Conservation (phyloP, 2,888 invertebrate species). For the Oscheius sp. region DNA sequence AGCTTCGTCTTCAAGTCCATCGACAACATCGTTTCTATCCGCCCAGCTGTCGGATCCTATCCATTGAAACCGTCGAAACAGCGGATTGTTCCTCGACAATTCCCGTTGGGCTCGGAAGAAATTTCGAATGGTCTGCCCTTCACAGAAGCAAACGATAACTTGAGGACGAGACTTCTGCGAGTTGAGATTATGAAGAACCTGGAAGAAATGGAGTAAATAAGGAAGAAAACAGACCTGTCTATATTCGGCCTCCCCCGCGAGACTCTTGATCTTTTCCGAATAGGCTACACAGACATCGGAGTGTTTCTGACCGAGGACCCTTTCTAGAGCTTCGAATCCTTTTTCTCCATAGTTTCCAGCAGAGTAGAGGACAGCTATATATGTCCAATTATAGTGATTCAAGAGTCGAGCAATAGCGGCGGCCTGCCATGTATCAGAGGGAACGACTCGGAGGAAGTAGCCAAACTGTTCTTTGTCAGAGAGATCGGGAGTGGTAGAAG, state of each 20-base stretch:
- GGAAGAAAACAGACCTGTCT: neutral
- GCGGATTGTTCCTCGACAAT: conserved; percentile 36
- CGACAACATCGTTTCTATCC: conserved; percentile 77
- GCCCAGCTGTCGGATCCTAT: conserved; percentile 68
- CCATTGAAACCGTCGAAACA: conserved; percentile 65
- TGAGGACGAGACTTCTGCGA: conserved; percentile 63
- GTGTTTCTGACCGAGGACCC: conserved; percentile 70
- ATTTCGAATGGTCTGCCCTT: conserved; percentile 77
- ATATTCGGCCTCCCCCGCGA: conserved; percentile 62
- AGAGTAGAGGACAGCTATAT: conserved; percentile 81
- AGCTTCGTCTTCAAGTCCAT: conserved; percentile 78
- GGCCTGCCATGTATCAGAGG: conserved; percentile 82
- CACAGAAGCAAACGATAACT: conserved; percentile 80
- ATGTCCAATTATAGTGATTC: conserved; percentile 81
- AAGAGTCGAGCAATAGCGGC: conserved; percentile 80
- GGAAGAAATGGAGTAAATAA: conserved; percentile 1
- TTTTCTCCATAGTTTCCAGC: conserved; percentile 84
- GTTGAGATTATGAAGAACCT: conserved; percentile 53
- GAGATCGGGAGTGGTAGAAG: conserved; percentile 81
- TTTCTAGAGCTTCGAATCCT: conserved; percentile 80
- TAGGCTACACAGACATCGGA: conserved; percentile 78
- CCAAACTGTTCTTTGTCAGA: conserved; percentile 81
- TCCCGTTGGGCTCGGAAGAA: conserved; percentile 67
- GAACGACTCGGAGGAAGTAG: conserved; percentile 83
- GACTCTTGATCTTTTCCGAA: conserved; percentile 76